Evolutionary conservation across 1,140 invertebrate genomes (phyloP).

Genomic region (Microplitis mediator): DNA sequence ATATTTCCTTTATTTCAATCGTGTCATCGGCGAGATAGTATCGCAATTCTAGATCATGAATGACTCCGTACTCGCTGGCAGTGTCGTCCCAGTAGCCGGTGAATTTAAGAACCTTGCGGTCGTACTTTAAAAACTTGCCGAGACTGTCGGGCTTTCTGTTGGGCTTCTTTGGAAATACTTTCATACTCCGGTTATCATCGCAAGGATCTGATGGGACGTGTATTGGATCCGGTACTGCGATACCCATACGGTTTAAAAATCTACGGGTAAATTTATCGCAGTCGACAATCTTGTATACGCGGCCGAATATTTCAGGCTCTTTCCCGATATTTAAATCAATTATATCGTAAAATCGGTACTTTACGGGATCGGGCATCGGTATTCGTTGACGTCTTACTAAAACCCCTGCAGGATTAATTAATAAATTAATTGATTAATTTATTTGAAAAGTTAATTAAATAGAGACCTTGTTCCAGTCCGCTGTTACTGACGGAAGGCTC

Average conservation of each 20-base stretch:
- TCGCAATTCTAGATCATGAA: constrained; percentile 77
- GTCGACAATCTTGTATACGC: constrained; percentile 79
- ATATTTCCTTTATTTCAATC: constrained; percentile 83
- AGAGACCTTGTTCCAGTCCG: constrained; percentile 71
- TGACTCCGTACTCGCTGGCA: constrained; percentile 71
- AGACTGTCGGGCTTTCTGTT: constrained; percentile 63
- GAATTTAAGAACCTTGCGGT: constrained; percentile 81
- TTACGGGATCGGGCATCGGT: constrained; percentile 69
- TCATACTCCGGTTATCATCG: constrained; percentile 39
- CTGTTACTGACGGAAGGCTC: constrained; percentile 79
- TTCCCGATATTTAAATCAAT: constrained; percentile 78
- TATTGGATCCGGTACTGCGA: constrained; percentile 77
- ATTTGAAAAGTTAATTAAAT: constrained; percentile 1
- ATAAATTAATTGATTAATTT: neutral
- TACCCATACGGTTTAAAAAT: constrained; percentile 83
- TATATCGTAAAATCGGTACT: constrained; percentile 77
- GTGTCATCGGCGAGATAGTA: constrained; percentile 90
- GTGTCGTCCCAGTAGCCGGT: constrained; percentile 90
- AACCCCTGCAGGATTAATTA: constrained; percentile 63
- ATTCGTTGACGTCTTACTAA: constrained; percentile 79
- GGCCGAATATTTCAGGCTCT: constrained; percentile 76
- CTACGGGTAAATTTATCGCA: constrained; percentile 86
- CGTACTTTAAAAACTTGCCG: constrained; percentile 77
- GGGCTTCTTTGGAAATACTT: constrained; percentile 63
- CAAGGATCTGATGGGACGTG: constrained; percentile 66